Evolutionary conservation across 2,113 vertebrate genomes (phyloP), one percentile per base, ranked within the genome.

Genomic region (Suncus etruscus): DNA sequence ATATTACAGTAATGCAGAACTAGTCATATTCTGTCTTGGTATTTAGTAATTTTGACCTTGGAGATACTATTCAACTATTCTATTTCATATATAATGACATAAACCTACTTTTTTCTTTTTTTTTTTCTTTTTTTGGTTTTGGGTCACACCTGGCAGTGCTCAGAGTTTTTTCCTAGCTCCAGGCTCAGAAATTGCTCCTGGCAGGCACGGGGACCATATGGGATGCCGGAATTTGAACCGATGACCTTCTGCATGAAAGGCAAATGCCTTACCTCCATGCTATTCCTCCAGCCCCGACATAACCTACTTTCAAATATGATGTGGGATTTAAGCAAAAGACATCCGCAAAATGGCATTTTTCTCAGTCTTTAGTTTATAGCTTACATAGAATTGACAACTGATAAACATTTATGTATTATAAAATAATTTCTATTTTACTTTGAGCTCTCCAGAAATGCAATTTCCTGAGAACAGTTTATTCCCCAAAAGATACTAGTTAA

Each of bases 391-490:
- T 87, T 85, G 24, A 29, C 31, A 58, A 70, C 65, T 10, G 69
- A 81, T 75, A 87, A 91, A 29, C 18, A 88, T 90, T 81, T 78
- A 39, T 76, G 7, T 32, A 20, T 85, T 79, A 63, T 22, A 68
- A 94, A 77, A 83, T 87, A 5, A 76, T 87, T 94, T 82, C 29
- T 54, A 25, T 81, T 83, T 91, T 87, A 83, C 66, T 16, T 16
- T 72, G 65, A 78, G 69, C 27, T 82, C 29, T 77, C 27, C 65
- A 79, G 18, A 90, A 90, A 83, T 65, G n/a, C 39, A 61, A 87
- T 90, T 90, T 91, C 45, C 32, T 72, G 18, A 91, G n/a, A 74
- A 82, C 10, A 85, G 22, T 39, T 11, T 24, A 87, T 85, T 75
- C 86, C 65, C 72, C 61, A 79, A 95, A 39, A 94, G 31, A 48